Evolutionary conservation across 2,888 invertebrate genomes (phyloP), one percentile per base, ranked within the genome.

Genomic region (Eristalinus aeneus): DNA sequence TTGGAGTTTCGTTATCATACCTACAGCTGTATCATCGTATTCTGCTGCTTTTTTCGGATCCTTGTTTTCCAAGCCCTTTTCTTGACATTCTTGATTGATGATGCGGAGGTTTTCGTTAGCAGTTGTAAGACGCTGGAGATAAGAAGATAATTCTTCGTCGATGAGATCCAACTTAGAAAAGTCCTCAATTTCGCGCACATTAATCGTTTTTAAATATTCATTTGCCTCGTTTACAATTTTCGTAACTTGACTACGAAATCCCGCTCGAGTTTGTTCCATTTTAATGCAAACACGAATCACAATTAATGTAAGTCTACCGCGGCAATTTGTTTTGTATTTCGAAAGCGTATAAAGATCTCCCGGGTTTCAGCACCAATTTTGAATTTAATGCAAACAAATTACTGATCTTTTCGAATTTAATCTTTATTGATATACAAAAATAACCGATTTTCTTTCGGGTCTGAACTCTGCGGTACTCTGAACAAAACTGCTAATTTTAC

Each of bases 181-280:
- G 22, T 68, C 54, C n/a, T 60, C 20, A 9, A 16, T 54, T 23
- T 76, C 58, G 5, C 27, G 31, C n/a, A 76, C 53, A 53, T 16
- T 53, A 36, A n/a, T 32, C 11, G 61, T 32, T 23, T 63, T 63
- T 22, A 68, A 54, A 27, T 61, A 68, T 39, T 76, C 61, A 11
- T 53, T 68, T 4, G 75, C 67, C 32, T 68, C 67, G 8, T 76
- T 67, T 0, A 58, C 68, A 32, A 68, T 68, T 27, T 32, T 68
- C n/a, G n/a, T n/a, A n/a, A n/a, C n/a, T n/a, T n/a, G 68, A 32
- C 75, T 76, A 31, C 68, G 75, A 46, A 46, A 68, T n/a, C 75
- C 67, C n/a, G 67, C 61, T 10, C 68, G 53, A 1, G n/a, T 53
- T 68, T 68, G 27, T 12, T 75, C 61, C 68, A 61, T 75, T 12